Conservation (phyloP, 2,113 vertebrate species). For the Vireo altiloquus region DNA sequence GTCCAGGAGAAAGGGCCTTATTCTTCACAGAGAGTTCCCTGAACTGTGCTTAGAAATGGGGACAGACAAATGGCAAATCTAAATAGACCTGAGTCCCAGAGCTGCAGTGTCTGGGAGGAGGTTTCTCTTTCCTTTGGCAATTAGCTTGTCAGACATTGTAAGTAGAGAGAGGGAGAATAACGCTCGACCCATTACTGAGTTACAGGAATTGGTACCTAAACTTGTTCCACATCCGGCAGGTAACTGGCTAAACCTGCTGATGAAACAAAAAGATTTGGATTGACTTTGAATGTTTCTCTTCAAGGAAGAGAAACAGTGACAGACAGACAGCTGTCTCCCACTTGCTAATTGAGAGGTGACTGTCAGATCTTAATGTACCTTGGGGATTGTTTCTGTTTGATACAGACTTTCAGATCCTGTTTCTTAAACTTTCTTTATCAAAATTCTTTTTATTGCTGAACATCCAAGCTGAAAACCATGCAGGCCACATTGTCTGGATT, state of each 20-base stretch:
- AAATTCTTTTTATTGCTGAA: neutral
- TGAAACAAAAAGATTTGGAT: conserved; percentile 34
- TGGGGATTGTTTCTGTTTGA: neutral
- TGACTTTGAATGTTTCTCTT: conserved; percentile 38
- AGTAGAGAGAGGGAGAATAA: neutral
- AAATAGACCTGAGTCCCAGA: neutral
- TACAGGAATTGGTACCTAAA: conserved; percentile 3
- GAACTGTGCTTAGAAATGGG: neutral
- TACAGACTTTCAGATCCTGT: neutral
- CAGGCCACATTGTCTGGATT: neutral
- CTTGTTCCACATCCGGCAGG: conserved; percentile 34
- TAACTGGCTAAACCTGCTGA: conserved; percentile 57
- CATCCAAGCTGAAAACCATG: neutral
- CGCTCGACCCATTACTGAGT: neutral
- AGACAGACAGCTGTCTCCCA: conserved; percentile 31
- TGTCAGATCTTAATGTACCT: conserved; percentile 19
- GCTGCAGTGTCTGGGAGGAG: neutral
- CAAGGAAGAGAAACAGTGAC: conserved; percentile 19
- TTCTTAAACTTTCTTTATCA: neutral
- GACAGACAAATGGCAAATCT: neutral
- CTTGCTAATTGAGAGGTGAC: conserved; percentile 34
- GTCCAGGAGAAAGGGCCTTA: conserved; percentile 15
- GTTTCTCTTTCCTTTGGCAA: neutral
- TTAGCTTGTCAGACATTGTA: neutral
- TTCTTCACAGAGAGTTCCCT: neutral